Percentiles rank a stretch among this genome's conserved stretches.
phyloP scores from a whole-genome alignment of 2,113 vertebrate genomes.

The Sitta europaea region DNA sequence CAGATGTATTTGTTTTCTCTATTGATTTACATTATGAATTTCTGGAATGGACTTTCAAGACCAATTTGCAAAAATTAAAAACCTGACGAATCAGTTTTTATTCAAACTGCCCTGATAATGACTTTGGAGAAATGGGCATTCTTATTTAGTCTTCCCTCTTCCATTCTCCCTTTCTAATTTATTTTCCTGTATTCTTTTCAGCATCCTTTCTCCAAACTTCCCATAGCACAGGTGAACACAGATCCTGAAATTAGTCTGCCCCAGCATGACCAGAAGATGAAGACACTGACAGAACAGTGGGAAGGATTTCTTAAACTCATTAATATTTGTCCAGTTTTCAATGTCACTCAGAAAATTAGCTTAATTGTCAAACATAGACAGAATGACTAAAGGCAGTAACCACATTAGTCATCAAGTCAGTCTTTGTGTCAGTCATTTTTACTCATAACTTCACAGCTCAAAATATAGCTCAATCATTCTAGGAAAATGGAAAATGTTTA shows the following conservation, averaged over 20 bases:
- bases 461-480: background rate
- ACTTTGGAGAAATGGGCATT: background rate
- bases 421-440: background rate
- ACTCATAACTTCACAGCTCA: background rate
- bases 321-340: background rate
- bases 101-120: background rate
- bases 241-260: background rate
- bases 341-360: background rate
- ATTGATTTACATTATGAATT: background rate
- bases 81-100: background rate
- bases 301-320: background rate
- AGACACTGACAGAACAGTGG: background rate
- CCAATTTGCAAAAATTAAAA: background rate
- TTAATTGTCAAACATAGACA: background rate
- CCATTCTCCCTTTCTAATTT: no score
- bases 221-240: rapidly evolving
- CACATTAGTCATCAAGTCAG: background rate
- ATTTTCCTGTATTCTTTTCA: background rate
- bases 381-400: background rate
- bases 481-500: background rate
- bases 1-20: background rate
- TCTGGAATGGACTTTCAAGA: background rate
- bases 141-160: background rate
- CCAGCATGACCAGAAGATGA: background rate
- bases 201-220: background rate